A percentile compares a stretch with the other conserved stretches of the same genome.
phyloP scores from a whole-genome alignment of 1,140 invertebrate genomes.

The Xylocopa sonorina region DNA sequence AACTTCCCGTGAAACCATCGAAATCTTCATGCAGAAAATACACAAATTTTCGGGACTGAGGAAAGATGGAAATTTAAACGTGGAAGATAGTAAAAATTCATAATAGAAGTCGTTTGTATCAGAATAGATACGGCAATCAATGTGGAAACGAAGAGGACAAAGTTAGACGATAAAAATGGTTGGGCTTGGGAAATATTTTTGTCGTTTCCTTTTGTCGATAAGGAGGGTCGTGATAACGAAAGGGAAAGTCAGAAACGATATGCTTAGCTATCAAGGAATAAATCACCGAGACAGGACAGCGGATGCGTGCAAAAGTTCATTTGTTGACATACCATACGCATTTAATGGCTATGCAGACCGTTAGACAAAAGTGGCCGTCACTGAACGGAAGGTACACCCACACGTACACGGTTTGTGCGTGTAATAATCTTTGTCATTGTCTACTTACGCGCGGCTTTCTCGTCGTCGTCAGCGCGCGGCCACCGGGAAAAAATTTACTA shows the following conservation, averaged over 20 bases:
- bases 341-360: not conserved
- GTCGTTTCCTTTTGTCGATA: not conserved
- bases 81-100: not conserved
- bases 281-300: not conserved
- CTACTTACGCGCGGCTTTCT: constrained; percentile 4
- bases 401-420: not conserved
- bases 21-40: too few species aligned
- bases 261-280: constrained; percentile 2
- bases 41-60: too few species aligned
- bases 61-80: not conserved
- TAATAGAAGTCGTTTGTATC: not conserved
- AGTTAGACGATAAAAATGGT: not conserved
- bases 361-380: constrained; percentile 22
- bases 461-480: not conserved
- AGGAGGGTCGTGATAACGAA: not conserved
- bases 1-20: too few species aligned
- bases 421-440: constrained; percentile 31
- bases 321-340: constrained; percentile 16
- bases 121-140: not conserved
- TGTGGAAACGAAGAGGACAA: not conserved
- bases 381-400: constrained; percentile 4
- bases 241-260: constrained; percentile 21
- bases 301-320: not conserved
- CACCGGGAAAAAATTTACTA: constrained; percentile 33
- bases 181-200: not conserved